Evolutionary conservation across 2,888 invertebrate species (phyloP), one percentile per base, ranked within the genome.

Genomic region (Eristalinus aeneus): DNA sequence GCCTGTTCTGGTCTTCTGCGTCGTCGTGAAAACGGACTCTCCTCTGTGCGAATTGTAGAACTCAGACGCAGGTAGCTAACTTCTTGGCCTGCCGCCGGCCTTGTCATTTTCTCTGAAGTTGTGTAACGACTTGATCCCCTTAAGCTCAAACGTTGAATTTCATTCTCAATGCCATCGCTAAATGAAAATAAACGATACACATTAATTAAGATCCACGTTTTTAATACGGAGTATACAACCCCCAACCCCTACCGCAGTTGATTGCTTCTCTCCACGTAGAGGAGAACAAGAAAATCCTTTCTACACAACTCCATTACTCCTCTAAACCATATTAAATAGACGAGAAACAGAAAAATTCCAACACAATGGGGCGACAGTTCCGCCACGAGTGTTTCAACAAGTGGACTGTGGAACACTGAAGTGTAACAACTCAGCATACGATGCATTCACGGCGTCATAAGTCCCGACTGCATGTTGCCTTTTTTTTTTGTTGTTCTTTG

Each of bases 131-230:
- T 89, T 72, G 88, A 88, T 22, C 90, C 89, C 56, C 88, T 88
- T 20, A 90, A 88, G 46, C 88, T 89, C 64, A 90, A 77, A 6
- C 89, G 88, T 72, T 89, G 89, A 74, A 90, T 89, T 87, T 89
- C 88, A 80, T 89, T 89, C 75, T 89, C 89, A 68, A 89, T 76
- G 53, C 82, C 68, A 31, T 77, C 71, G 46, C 86, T 86, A 34
- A 1, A 3, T 12, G 54, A 54, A 53, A 0, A 61, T 22, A 54
- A 56, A 20, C 12, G 27, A 58, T 32, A 63, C 1, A 56, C 10
- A 56, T 5, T 58, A 39, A 39, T 31, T 0, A 32, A 64, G 22
- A 23, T 10, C 22, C 11, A 31, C 22, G n/a, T 22, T 36, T 20
- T 2, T 61, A 39, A 11, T 27, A 23, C 11, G n/a, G n/a, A n/a